Conservation (phyloP, 2,888 invertebrate species). For the Agapostemon virescens region DNA sequence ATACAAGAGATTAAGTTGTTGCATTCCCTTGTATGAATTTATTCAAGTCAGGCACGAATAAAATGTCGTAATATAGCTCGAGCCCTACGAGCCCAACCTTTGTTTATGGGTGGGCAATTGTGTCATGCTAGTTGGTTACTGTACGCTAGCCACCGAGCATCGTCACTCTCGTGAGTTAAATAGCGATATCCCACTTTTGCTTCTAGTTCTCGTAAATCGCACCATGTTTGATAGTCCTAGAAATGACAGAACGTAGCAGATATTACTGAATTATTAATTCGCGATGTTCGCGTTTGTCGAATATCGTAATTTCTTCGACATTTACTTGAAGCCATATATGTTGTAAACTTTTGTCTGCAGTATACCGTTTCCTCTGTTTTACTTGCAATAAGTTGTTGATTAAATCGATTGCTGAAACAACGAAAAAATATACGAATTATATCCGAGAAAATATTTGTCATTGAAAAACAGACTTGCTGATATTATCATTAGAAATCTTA, state of each 20-base stretch:
- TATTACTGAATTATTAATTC: not conserved
- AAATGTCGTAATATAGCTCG: conserved; percentile 78
- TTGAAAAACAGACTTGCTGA: not conserved
- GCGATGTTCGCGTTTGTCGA: not conserved
- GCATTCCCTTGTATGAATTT: conserved; percentile 53
- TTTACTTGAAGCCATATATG: conserved; percentile 97
- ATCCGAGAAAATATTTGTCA: conserved; percentile 1
- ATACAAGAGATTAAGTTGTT: conserved; percentile 36
- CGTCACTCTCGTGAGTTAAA: conserved; percentile 95
- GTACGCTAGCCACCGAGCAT: conserved; percentile 90
- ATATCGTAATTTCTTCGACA: conserved; percentile 10
- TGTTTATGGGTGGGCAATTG: conserved; percentile 73
- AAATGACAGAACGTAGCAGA: not conserved
- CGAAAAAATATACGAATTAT: not conserved
- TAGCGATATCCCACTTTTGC: conserved; percentile 88
- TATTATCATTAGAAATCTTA: not conserved
- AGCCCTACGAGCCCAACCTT: conserved; percentile 81
- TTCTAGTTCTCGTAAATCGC: conserved; percentile 94
- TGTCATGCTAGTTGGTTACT: conserved; percentile 77
- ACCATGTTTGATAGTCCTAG: conserved; percentile 95
- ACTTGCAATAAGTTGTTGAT: conserved; percentile 99
- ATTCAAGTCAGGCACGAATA: conserved; percentile 76
- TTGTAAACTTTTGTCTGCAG: conserved; percentile 96
- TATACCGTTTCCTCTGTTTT: conserved; percentile 95
- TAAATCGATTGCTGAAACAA: conserved; percentile 93